Conservation (phyloP, 2,888 invertebrate genomes). For the Trachelus tabidus region DNA sequence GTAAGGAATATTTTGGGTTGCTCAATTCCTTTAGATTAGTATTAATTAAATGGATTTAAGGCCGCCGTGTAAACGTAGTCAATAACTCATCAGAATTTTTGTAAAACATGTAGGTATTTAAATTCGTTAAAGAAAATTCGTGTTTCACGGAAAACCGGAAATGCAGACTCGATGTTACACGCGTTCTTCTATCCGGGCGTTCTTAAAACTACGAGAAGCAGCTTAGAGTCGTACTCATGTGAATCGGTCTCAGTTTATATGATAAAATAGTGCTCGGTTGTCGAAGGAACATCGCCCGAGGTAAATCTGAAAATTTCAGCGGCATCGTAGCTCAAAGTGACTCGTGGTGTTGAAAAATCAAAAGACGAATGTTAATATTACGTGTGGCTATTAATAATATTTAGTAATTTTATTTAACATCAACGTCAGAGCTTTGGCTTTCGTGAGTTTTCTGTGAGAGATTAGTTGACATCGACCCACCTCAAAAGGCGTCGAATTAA, state of each 20-base stretch:
- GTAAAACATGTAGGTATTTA: background rate
- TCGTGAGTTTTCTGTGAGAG: background rate
- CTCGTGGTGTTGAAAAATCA: conserved; percentile 7
- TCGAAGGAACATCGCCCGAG: conserved; percentile 37
- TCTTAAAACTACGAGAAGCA: conserved; percentile 26
- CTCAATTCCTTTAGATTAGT: no score
- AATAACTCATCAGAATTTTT: background rate
- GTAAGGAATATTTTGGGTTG: no score
- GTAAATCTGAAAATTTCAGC: conserved; percentile 56
- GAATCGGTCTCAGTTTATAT: conserved; percentile 35
- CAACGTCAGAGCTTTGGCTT: background rate
- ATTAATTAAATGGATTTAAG: no score
- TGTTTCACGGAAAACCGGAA: background rate
- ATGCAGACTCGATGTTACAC: background rate
- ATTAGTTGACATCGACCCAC: background rate
- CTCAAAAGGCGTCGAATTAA: background rate
- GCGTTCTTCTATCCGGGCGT: conserved; percentile 13
- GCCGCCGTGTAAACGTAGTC: no score
- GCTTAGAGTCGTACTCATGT: conserved; percentile 19
- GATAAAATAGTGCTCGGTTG: conserved; percentile 36
- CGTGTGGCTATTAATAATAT: conserved; percentile 7
- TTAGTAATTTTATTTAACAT: background rate
- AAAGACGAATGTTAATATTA: conserved; percentile 6
- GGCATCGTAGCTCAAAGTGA: conserved; percentile 39
- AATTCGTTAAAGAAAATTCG: background rate